Conservation (phyloP, 2,888 invertebrate genomes). For the Peribatodes rhomboidaria region DNA sequence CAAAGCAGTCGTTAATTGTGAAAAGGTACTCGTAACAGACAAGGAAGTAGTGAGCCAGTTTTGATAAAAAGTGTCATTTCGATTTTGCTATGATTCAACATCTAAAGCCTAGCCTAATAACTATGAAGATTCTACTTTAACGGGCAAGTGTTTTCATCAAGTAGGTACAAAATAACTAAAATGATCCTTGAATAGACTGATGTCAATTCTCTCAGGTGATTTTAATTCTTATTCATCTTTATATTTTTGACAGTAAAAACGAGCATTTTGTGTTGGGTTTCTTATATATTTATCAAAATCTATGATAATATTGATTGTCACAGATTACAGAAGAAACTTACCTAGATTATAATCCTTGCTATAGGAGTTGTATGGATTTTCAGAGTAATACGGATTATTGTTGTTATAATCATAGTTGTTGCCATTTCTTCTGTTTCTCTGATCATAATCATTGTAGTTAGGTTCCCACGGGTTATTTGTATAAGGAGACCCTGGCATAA, state of each 20-base stretch:
- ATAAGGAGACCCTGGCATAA: constrained; percentile 4
- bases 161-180: background rate
- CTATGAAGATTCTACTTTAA: background rate
- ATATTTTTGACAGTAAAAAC: too few relatives aligned
- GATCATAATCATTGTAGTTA: constrained; percentile 23
- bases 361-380: constrained; percentile 17
- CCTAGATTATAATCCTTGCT: constrained; percentile 18
- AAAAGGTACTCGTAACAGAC: too few relatives aligned
- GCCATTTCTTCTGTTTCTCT: constrained; percentile 14
- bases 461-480: constrained; percentile 10
- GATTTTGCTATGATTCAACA: too few relatives aligned
- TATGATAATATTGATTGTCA: too few relatives aligned
- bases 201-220: too few relatives aligned
- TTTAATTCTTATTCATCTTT: too few relatives aligned
- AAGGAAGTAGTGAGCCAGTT: too few relatives aligned
- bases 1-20: too few relatives aligned
- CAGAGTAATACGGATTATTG: constrained; percentile 5
- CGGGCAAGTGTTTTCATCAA: constrained; percentile 9
- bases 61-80: too few relatives aligned
- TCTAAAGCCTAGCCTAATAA: background rate
- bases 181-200: too few relatives aligned
- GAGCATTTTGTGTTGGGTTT: too few relatives aligned
- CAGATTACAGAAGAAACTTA: constrained; percentile 17
- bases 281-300: too few relatives aligned
- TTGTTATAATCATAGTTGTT: constrained; percentile 5